phyloP scores from a whole-genome alignment of 2,113 vertebrate species.

The Pteruthius melanotis region DNA sequence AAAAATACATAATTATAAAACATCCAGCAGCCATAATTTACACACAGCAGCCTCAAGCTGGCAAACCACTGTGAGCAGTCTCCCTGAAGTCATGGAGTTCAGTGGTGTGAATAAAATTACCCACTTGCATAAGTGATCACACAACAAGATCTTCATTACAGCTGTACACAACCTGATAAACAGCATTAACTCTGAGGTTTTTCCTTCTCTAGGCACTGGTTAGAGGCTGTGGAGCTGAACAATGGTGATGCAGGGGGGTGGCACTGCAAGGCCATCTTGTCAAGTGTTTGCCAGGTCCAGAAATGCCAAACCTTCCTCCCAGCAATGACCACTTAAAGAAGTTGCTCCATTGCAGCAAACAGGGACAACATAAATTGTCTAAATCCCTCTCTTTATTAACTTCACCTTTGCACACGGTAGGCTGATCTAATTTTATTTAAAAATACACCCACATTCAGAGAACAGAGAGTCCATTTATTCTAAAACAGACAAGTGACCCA shows the following conservation, averaged over 20 bases:
- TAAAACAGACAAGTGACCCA: not conserved
- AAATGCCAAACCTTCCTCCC: not conserved
- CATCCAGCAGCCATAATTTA: slow-evolving; percentile 19
- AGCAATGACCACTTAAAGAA: not conserved
- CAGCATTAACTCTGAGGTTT: not conserved
- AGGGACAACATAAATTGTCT: not conserved
- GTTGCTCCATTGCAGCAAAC: not conserved
- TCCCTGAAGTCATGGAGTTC: not conserved
- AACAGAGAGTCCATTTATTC: not conserved
- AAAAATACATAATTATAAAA: slow-evolving; percentile 10
- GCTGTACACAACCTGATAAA: not conserved
- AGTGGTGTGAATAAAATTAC: not conserved
- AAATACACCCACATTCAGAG: not conserved
- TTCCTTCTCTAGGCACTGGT: not conserved
- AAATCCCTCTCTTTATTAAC: not conserved
- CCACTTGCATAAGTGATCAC: not conserved
- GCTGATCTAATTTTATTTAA: not conserved
- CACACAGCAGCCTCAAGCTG: not conserved
- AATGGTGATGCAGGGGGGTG: fast-evolving
- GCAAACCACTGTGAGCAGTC: not conserved
- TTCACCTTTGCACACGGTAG: not conserved
- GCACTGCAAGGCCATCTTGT: not conserved
- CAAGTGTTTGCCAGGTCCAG: not conserved
- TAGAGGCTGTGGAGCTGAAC: not conserved
- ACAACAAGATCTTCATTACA: not conserved